Conservation (phyloP, 2,797 vertebrate genomes). For the Ciconia nigra region DNA sequence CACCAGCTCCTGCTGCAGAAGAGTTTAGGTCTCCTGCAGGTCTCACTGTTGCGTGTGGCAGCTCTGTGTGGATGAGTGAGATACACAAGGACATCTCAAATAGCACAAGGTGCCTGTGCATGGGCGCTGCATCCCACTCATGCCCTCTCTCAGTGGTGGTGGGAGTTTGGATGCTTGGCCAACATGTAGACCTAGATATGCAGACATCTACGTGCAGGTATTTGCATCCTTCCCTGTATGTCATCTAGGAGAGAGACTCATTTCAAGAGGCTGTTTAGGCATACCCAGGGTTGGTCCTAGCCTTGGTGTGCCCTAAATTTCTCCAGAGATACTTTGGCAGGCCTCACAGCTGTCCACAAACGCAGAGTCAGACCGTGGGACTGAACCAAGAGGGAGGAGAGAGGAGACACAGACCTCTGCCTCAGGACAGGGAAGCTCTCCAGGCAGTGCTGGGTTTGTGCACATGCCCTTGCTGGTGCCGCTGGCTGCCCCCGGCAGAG, state of each 20-base stretch:
- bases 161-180: neutral
- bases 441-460: neutral
- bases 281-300: neutral
- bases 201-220: neutral
- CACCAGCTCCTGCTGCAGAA: neutral
- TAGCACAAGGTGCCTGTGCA: neutral
- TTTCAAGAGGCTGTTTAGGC: neutral
- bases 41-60: fast-evolving
- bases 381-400: neutral
- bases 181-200: neutral
- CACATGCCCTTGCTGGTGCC: fast-evolving
- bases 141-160: neutral
- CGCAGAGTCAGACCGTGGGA: neutral
- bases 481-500: neutral
- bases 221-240: neutral
- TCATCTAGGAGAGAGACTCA: neutral
- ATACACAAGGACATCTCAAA: too few relatives aligned
- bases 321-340: neutral
- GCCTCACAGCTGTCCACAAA: neutral
- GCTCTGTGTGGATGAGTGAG: neutral
- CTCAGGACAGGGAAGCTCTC: neutral
- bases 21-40: neutral
- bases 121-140: neutral
- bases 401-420: neutral
- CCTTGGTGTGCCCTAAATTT: neutral